phyloP scores from a whole-genome alignment of 2,113 vertebrate genomes.

The Gobius niger region DNA sequence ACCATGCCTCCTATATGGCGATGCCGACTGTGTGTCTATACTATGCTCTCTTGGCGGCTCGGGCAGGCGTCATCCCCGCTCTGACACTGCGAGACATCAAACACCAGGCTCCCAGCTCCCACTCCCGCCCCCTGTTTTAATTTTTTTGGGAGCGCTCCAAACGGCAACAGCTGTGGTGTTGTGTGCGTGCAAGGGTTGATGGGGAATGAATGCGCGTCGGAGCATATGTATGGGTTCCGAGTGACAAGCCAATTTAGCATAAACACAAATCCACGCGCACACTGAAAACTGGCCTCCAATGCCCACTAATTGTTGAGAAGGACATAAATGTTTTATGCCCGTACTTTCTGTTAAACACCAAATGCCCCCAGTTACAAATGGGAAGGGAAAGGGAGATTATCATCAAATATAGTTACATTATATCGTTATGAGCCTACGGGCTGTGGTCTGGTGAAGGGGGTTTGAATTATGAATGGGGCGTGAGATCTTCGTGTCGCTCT shows the following conservation, averaged over 20 bases:
- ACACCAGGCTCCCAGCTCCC: slow-evolving; percentile 37
- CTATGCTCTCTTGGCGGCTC: slow-evolving; percentile 46
- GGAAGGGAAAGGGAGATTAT: slow-evolving; percentile 73
- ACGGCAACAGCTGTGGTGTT: slow-evolving; percentile 58
- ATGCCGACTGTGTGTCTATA: slow-evolving; percentile 47
- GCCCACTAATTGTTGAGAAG: slow-evolving; percentile 61
- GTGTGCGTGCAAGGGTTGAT: slow-evolving; percentile 24
- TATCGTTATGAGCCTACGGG: slow-evolving; percentile 73
- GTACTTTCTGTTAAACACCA: slow-evolving; percentile 68
- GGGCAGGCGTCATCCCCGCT: slow-evolving; percentile 52
- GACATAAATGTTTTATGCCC: slow-evolving; percentile 67
- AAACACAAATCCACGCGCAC: slow-evolving; percentile 29
- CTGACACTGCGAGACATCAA: slow-evolving; percentile 46
- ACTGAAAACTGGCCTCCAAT: slow-evolving; percentile 33
- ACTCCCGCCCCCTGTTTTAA: slow-evolving; percentile 27
- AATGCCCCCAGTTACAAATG: slow-evolving; percentile 65
- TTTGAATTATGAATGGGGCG: slow-evolving; percentile 79
- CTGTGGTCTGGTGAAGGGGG: slow-evolving; percentile 71
- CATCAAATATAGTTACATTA: slow-evolving; percentile 73
- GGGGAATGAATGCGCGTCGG: slow-evolving; percentile 22
- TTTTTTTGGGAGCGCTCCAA: slow-evolving; percentile 65
- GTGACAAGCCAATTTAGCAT: slow-evolving; percentile 11
- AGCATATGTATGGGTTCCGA: slow-evolving; percentile 34
- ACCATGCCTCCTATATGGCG: slow-evolving; percentile 64
- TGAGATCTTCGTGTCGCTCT: slow-evolving; percentile 47